phyloP scores from a whole-genome alignment of 2,113 vertebrate genomes.

The Antechinus flavipes region DNA sequence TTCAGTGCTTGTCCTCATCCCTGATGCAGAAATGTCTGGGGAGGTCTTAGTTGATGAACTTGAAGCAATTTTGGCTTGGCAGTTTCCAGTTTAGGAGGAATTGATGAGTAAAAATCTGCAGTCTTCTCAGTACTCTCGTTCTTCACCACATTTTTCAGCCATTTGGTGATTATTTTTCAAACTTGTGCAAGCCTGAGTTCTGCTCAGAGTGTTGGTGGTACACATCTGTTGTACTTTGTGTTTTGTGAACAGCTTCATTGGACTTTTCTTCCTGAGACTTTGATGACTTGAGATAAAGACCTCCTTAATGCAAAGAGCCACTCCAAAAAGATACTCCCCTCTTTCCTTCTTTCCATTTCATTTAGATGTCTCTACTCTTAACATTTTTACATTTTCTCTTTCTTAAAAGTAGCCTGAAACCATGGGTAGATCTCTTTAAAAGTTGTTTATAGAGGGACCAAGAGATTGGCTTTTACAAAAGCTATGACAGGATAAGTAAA shows the following conservation, averaged over 20 bases:
- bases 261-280: not conserved
- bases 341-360: constrained; percentile 9
- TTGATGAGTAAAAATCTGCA: not conserved
- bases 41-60: not conserved
- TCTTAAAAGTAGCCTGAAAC: not conserved
- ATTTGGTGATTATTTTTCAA: not conserved
- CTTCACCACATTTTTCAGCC: constrained; percentile 9
- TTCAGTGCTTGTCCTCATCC: accelerated
- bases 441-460: not conserved
- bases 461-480: not conserved
- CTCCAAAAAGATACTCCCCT: not conserved
- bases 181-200: constrained; percentile 25
- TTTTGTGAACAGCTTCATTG: not conserved
- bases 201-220: not conserved
- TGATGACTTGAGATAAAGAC: not conserved
- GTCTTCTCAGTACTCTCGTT: accelerated
- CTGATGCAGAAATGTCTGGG: not conserved
- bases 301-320: accelerated
- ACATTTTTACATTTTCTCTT: not conserved
- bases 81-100: not conserved
- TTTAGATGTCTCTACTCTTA: not conserved
- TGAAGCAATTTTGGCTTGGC: not conserved
- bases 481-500: not conserved
- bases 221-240: not conserved
- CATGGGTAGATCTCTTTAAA: not conserved